A percentile compares a stretch with the other conserved stretches of the same genome.
Evolutionary conservation across 2,113 vertebrate genomes (phyloP).

Genomic region (Crotalus helleri): DNA sequence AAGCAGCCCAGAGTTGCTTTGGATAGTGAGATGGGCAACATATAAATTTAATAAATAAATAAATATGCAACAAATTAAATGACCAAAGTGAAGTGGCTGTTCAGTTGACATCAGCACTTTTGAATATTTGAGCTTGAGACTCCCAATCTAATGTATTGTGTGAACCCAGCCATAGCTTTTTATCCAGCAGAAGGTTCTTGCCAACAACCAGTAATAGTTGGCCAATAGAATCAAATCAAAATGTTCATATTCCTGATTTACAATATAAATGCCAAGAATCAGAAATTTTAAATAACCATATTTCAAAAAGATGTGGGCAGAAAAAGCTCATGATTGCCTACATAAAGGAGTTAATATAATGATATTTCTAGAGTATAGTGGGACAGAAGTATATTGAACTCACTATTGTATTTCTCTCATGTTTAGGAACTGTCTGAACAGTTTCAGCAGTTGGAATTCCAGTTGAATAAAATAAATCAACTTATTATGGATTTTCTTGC

Average conservation of each 20-base stretch:
- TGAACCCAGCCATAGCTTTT: neutral
- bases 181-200: neutral
- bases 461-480: slow-evolving; percentile 74
- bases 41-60: too few relatives aligned
- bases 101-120: neutral
- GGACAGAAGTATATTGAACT: neutral
- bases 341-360: neutral
- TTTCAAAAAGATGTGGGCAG: neutral
- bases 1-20: too few relatives aligned
- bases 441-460: slow-evolving; percentile 73
- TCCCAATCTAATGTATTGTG: neutral
- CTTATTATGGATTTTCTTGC: slow-evolving; percentile 76
- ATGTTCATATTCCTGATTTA: neutral
- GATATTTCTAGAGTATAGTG: neutral
- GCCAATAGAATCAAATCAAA: neutral
- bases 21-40: too few relatives aligned
- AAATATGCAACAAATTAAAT: neutral
- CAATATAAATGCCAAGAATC: neutral
- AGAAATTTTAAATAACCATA: neutral
- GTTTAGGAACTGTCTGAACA: slow-evolving; percentile 78
- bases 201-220: neutral
- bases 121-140: neutral
- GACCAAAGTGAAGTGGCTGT: neutral
- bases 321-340: neutral
- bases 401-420: slow-evolving; percentile 20